Evolutionary conservation across 2,797 vertebrate genomes (phyloP), one percentile per base, ranked within the genome.

Genomic region (Pseudomugil gertrudae): DNA sequence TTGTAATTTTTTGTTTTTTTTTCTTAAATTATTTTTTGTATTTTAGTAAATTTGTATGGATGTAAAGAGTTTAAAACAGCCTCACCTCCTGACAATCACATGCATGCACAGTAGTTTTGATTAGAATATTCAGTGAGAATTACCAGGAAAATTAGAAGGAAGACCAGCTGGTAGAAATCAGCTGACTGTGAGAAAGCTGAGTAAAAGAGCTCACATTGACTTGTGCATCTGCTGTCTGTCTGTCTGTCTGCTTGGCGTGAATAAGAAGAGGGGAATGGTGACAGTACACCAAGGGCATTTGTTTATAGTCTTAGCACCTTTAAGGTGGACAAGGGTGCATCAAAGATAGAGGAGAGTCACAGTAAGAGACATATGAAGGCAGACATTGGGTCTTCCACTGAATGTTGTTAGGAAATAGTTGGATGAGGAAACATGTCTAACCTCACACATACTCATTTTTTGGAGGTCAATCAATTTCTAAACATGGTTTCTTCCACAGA

Each of bases 281-380:
- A 85, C 79, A 59, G 55, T 80, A 76, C 84, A 78, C 84, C 86
- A 86, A 83, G 73, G 76, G 48, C 60, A 80, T 79, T 84, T 58
- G 68, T 81, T 68, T 74, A 40, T 81, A 68, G 57, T 73, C 64
- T 50, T 60, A 63, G 61, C 26, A 64, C 65, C 10, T 70, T 36
- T 33, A 69, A 65, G 85, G 78, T 66, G 66, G 78, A 76, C 75
- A 66, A 65, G 78, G 73, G 67, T 50, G 57, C 21, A 33, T 40
- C 2, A 36, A 50, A 33, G n/a, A 52, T 26, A 67, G 59, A 60
- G 72, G 21, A 69, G 65, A 59, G 54, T 61, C n/a, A n/a, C n/a
- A n/a, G n/a, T n/a, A 76, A 64, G 85, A 72, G 9, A 15, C 3
- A 17, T 1, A 38, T 5, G 70, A 80, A 83, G 55, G 30, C 43